These are phyloP conservation scores for Drosophila borborema DNA, from an alignment of 2,888 invertebrate genomes.

Conservation along the genomic window DNA sequence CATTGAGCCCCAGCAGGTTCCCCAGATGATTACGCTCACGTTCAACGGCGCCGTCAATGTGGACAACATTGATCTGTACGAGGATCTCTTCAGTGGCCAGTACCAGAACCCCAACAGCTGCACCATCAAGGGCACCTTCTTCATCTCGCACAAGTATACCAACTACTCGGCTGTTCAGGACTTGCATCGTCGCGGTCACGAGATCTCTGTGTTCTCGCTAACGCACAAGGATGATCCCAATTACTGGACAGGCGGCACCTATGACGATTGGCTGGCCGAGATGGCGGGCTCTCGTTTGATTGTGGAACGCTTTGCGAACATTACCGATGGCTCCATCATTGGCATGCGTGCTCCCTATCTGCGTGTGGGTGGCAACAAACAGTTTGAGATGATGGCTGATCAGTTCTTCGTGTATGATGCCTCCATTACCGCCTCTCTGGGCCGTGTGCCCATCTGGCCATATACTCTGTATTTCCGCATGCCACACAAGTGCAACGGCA, in stretches of 20 bases:
- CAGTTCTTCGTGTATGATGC: conserved; percentile 98
- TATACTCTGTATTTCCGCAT: conserved; percentile 98
- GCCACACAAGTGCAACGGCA: conserved; percentile 98
- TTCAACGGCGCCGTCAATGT: conserved; percentile 97
- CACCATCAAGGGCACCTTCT: conserved; percentile 95
- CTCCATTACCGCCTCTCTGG: conserved; percentile 95
- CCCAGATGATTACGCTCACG: conserved; percentile 96
- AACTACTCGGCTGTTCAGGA: conserved; percentile 96
- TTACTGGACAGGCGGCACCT: conserved; percentile 94
- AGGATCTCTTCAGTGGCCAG: conserved; percentile 94
- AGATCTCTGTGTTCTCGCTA: conserved; percentile 95
- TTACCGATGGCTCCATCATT: conserved; percentile 95
- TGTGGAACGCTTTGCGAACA: conserved; percentile 95
- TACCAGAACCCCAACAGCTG: conserved; percentile 95
- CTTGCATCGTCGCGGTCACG: conserved; percentile 94
- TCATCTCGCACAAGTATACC: conserved; percentile 96
- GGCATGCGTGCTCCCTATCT: conserved; percentile 95
- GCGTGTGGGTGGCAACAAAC: conserved; percentile 96
- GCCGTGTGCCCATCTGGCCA: conserved; percentile 97
- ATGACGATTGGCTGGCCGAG: conserved; percentile 97
- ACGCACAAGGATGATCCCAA: conserved; percentile 96
- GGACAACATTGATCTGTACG: conserved; percentile 96
- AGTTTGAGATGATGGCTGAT: conserved; percentile 98
- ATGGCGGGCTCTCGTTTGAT: conserved; percentile 96
- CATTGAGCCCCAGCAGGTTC: conserved; percentile 93